These are phyloP conservation scores for Lacanobia wlatinum DNA, from an alignment of 2,888 invertebrate genomes.

Conservation along the genomic window DNA sequence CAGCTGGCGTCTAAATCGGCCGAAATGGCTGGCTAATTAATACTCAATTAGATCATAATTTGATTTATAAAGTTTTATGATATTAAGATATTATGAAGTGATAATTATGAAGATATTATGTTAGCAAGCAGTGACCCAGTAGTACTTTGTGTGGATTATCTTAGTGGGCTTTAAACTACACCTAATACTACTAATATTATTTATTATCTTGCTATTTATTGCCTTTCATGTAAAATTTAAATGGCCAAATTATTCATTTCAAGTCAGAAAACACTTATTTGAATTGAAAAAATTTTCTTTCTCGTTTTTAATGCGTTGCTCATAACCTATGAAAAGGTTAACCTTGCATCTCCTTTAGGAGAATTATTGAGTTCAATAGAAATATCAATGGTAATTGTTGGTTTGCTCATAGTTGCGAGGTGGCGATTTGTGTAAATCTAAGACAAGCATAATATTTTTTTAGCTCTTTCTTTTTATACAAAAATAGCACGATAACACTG, in stretches of 20 bases:
- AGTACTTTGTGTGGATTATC: not conserved
- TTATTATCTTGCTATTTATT: not conserved
- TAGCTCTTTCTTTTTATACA: conserved; percentile 15
- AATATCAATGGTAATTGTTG: conserved; percentile 70
- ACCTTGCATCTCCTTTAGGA: conserved; percentile 55
- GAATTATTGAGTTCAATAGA: conserved; percentile 67
- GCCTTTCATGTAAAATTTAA: not conserved
- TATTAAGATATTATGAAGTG: not conserved
- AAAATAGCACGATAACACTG: conserved; percentile 16
- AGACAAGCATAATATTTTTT: conserved; percentile 34
- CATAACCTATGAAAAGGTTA: conserved; percentile 34
- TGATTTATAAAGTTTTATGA: not conserved
- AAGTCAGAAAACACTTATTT: not conserved
- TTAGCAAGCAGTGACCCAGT: not conserved
- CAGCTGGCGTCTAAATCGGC: not conserved
- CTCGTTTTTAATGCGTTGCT: conserved; percentile 8
- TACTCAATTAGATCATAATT: not conserved
- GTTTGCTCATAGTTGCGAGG: conserved; percentile 64
- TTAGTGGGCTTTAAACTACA: not conserved
- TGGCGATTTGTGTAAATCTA: conserved; percentile 32
- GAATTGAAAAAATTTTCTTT: not conserved
- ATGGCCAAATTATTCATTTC: not conserved
- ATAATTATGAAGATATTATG: not conserved
- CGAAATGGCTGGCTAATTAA: not conserved
- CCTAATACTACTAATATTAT: not conserved